Percentiles rank a stretch among this genome's conserved stretches.
phyloP scores from a whole-genome alignment of 1,140 invertebrate genomes.

The Drosophila saltans region DNA sequence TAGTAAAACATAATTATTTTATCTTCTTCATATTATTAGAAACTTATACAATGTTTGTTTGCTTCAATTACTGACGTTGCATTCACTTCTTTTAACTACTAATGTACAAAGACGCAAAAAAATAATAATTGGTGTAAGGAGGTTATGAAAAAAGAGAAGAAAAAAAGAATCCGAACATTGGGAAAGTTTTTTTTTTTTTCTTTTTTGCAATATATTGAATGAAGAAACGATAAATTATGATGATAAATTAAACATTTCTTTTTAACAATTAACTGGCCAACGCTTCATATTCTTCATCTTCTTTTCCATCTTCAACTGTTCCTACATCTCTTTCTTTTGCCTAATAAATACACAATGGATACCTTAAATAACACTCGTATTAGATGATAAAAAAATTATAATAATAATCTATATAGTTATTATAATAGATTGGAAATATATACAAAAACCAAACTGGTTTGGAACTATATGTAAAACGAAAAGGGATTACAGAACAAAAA shows the following conservation, averaged over 20 bases:
- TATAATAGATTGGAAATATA: conserved; percentile 10
- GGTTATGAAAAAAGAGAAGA: conserved; percentile 54
- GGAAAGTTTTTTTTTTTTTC: background rate
- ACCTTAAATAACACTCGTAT: conserved; percentile 24
- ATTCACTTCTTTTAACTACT: conserved; percentile 55
- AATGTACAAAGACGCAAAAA: conserved; percentile 60
- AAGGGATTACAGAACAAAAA: background rate
- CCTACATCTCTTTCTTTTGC: conserved; percentile 42
- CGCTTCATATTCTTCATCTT: conserved; percentile 16
- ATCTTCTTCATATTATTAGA: conserved; percentile 26
- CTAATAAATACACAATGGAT: conserved; percentile 59
- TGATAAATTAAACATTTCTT: conserved; percentile 56
- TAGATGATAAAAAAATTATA: conserved; percentile 40
- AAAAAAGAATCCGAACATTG: conserved; percentile 19
- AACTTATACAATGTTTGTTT: conserved; percentile 16
- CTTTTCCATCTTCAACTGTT: background rate
- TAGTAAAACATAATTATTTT: conserved; percentile 52
- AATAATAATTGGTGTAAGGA: conserved; percentile 34
- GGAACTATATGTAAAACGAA: background rate
- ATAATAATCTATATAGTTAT: conserved; percentile 21
- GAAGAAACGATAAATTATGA: conserved; percentile 43
- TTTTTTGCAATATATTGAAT: conserved; percentile 23
- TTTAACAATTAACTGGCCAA: conserved; percentile 69
- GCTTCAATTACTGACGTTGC: conserved; percentile 13
- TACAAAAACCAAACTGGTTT: conserved; percentile 14